Conservation (phyloP, 2,797 vertebrate genomes). For the Leucoraja ocellata region DNA sequence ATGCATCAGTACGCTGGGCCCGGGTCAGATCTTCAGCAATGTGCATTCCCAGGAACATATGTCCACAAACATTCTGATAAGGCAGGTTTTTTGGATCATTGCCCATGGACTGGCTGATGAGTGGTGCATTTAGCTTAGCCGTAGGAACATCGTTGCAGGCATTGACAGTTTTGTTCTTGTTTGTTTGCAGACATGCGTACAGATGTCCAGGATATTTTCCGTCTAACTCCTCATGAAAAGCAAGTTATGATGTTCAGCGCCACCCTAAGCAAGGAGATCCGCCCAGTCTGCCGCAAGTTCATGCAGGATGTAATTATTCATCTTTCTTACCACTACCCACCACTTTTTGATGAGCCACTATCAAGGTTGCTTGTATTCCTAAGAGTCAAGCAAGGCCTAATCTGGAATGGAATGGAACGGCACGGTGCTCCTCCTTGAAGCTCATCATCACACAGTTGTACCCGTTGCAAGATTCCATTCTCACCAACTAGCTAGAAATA, state of each 20-base stretch:
- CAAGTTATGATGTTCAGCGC: conserved; percentile 89
- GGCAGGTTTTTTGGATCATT: too few species aligned
- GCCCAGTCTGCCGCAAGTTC: conserved; percentile 81
- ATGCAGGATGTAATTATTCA: conserved; percentile 79
- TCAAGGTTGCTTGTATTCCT: conserved; percentile 29
- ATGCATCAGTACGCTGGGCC: too few species aligned
- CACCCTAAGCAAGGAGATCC: conserved; percentile 77
- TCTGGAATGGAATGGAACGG: conserved; percentile 35
- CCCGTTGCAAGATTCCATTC: conserved; percentile 21
- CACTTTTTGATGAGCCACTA: background rate
- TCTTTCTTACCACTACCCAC: conserved; percentile 38
- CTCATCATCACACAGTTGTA: conserved; percentile 6
- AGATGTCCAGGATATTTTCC: conserved; percentile 79
- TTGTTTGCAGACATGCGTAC: conserved; percentile 68
- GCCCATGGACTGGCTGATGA: background rate
- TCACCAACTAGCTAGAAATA: conserved; percentile 23
- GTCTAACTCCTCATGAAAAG: conserved; percentile 76
- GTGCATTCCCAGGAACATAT: too few species aligned
- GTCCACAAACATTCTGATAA: too few species aligned
- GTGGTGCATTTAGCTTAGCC: background rate
- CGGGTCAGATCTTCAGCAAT: too few species aligned
- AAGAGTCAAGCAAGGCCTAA: background rate
- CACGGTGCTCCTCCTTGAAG: conserved; percentile 10
- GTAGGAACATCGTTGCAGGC: background rate
- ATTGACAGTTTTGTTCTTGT: background rate